Evolutionary conservation across 2,888 invertebrate genomes (phyloP), one percentile per base, ranked within the genome.

Genomic region (Diadromus collaris): DNA sequence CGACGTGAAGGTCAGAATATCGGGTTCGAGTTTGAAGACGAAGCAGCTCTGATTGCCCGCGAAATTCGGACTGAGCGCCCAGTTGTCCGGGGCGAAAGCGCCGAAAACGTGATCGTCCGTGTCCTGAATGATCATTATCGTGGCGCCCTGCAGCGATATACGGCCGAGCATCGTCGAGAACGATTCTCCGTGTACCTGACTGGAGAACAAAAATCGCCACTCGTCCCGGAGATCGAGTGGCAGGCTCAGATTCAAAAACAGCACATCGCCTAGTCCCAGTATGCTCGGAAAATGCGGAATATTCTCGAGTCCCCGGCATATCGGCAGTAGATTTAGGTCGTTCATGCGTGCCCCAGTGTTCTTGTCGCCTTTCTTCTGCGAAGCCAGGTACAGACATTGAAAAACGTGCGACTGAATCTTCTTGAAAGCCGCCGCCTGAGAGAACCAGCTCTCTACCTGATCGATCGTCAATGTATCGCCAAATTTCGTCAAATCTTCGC

Each of bases 201-300:
- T 96, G 7, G 96, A 97, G 92, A 97, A 98, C 3, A 98, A 92
- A 87, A 97, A 96, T 85, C 97, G 92, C 98, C 98, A 98, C 89
- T 96, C 95, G 82, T 94, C 91, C 86, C 95, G 95, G 81, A 94
- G 93, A 80, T 95, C 94, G 78, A 93, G 93, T 0, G 97, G 97
- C 70, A 98, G 91, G 87, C 95, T 94, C 51, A 94, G 94, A 92
- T 96, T 97, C 44, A 98, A 92, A 92, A 96, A 96, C 76, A 96
- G 93, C 69, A 97, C 94, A 89, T 96, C 95, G 1, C 95, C 94
- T 70, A 96, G 92, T 89, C 96, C 96, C 54, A 94, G 89, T 86
- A 95, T 93, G 80, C 95, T 95, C 0, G 95, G 95, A 91, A 96
- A 96, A 84, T 95, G 95, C 0, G 95, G 95, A 90, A 95, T 95